Conservation (phyloP, 2,113 vertebrate genomes). For the Elachura formosa region DNA sequence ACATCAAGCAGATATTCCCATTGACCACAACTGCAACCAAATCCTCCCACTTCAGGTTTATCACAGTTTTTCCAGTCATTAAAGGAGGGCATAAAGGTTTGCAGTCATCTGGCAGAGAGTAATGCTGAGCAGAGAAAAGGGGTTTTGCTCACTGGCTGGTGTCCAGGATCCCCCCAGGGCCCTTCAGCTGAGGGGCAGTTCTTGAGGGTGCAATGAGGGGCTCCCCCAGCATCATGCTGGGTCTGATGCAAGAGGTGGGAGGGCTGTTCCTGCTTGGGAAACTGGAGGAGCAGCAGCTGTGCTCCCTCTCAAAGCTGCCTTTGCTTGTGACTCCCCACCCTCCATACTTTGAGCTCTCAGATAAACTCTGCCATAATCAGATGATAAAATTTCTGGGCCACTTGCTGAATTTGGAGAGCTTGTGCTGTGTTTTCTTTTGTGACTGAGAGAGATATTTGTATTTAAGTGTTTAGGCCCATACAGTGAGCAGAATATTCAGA, state of each 20-base stretch:
- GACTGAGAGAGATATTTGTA: background rate
- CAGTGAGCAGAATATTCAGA: background rate
- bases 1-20: fast-evolving
- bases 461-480: background rate
- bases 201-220: fast-evolving
- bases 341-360: background rate
- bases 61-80: background rate
- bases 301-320: background rate
- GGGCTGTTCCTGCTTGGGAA: background rate
- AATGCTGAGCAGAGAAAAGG: background rate
- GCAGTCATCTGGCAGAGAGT: background rate
- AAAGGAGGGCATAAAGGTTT: background rate
- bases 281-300: background rate
- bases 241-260: background rate
- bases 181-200: background rate
- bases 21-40: background rate
- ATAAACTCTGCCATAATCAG: background rate
- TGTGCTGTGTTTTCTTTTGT: background rate
- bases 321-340: background rate
- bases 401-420: background rate
- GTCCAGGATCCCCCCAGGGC: background rate
- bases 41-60: background rate
- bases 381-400: background rate
- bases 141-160: background rate
- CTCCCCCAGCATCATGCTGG: background rate